Percentiles rank a stretch among this genome's conserved stretches.
phyloP scores from a whole-genome alignment of 30 jellyfish, hydroid and myxozoan genomes.

The Aurelia aurita region DNA sequence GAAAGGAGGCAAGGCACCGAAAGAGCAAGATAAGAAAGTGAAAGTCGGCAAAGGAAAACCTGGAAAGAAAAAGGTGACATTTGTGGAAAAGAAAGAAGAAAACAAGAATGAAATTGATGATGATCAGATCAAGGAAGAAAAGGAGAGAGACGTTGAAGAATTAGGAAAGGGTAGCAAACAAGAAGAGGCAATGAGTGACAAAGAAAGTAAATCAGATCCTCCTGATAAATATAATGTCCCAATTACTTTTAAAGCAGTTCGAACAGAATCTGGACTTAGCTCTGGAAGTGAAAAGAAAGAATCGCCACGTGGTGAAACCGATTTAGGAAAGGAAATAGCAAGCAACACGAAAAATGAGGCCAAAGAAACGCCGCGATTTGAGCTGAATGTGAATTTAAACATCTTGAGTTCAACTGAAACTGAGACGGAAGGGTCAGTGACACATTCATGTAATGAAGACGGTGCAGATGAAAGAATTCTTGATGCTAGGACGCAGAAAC shows the following conservation, averaged over 20 bases:
- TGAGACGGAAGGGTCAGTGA: slow-evolving; percentile 61
- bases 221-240: slow-evolving; percentile 69
- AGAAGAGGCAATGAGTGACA: slow-evolving; percentile 1
- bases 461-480: slow-evolving; percentile 23
- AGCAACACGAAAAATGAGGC: not conserved
- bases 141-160: slow-evolving; percentile 3
- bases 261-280: slow-evolving; percentile 7
- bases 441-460: slow-evolving; percentile 38
- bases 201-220: slow-evolving; percentile 4
- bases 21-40: slow-evolving; percentile 25
- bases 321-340: not conserved
- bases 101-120: slow-evolving; percentile 5
- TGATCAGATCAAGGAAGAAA: not conserved
- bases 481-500: slow-evolving; percentile 65
- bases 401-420: slow-evolving; percentile 36
- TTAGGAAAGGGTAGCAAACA: not conserved
- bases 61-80: slow-evolving; percentile 24
- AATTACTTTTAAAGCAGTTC: slow-evolving; percentile 39
- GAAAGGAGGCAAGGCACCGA: slow-evolving; percentile 22
- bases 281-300: slow-evolving; percentile 16
- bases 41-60: slow-evolving; percentile 10
- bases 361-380: not conserved
- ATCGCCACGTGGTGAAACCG: not conserved
- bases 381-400: not conserved
- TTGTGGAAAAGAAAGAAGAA: slow-evolving; percentile 8